Conservation (phyloP, 2,797 vertebrate genomes). For the Takifugu rubripes region DNA sequence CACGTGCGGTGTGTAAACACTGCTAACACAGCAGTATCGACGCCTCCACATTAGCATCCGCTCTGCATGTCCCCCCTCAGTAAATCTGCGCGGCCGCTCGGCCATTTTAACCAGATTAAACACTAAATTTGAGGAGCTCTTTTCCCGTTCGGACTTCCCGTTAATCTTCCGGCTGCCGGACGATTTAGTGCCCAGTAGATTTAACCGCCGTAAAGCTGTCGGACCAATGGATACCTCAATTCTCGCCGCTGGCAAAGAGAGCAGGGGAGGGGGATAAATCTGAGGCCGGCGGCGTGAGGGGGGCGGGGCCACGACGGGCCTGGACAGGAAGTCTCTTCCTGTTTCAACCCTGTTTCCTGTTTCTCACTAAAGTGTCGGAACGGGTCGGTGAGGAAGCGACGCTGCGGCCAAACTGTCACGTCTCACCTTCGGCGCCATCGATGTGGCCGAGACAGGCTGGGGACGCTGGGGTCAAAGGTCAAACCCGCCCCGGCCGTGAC, state of each 20-base stretch:
- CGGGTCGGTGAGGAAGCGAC: too few species aligned
- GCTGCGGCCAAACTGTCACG: too few species aligned
- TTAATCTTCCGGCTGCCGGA: conserved; percentile 44
- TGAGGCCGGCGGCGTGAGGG: not conserved
- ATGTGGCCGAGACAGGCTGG: too few species aligned
- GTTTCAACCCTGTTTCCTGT: too few species aligned
- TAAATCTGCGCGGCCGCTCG: conserved; percentile 53
- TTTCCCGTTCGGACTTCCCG: conserved; percentile 6
- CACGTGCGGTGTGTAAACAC: conserved; percentile 32
- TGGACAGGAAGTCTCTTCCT: not conserved
- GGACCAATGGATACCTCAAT: conserved; percentile 50
- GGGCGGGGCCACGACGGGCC: conserved; percentile 3
- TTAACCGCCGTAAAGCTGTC: conserved; percentile 67
- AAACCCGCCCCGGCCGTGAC: too few species aligned
- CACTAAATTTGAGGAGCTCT: conserved; percentile 53
- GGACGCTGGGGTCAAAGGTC: too few species aligned
- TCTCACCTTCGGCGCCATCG: too few species aligned
- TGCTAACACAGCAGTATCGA: conserved; percentile 68
- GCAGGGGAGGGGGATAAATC: too few species aligned
- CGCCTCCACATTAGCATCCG: conserved; percentile 66
- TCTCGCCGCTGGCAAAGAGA: not conserved
- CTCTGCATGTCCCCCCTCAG: conserved; percentile 45
- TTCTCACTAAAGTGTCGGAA: too few species aligned
- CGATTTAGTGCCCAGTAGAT: conserved; percentile 62
- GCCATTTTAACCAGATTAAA: conserved; percentile 75